A percentile compares a stretch with the other conserved stretches of the same genome.
Conservation (phyloP, 2,113 vertebrate genomes). For the Ochotona curzoniae region DNA sequence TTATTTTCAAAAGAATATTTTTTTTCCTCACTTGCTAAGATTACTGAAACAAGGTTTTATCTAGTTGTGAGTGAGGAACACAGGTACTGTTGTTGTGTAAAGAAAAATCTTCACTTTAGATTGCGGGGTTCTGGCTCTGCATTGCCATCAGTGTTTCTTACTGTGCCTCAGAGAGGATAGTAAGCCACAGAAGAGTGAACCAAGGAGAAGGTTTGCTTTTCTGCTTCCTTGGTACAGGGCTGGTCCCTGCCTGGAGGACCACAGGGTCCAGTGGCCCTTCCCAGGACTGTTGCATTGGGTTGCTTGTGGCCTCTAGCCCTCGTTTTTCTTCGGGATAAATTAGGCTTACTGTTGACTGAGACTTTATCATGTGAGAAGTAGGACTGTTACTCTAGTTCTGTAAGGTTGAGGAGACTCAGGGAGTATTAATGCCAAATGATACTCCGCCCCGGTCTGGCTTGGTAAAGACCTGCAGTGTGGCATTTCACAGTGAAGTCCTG, state of each 20-base stretch:
- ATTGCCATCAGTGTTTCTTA: neutral
- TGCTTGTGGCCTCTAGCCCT: neutral
- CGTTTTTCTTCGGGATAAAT: neutral
- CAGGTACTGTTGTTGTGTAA: neutral
- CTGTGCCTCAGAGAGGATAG: neutral
- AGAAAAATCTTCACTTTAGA: neutral
- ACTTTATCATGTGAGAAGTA: neutral
- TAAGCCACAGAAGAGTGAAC: neutral
- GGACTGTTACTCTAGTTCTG: neutral
- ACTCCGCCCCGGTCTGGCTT: neutral
- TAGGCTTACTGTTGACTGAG: neutral
- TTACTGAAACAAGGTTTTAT: neutral
- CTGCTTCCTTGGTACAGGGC: neutral
- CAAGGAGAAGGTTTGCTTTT: neutral
- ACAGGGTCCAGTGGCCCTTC: neutral
- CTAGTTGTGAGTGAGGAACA: neutral
- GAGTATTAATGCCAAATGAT: neutral
- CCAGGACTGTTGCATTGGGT: neutral
- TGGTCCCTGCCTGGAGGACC: neutral
- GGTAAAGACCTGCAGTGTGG: neutral
- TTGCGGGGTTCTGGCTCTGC: neutral
- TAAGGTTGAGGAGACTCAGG: neutral
- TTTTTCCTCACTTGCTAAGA: neutral
- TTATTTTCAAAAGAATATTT: slow-evolving; percentile 46
- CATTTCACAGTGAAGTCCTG: neutral